A percentile compares a stretch with the other conserved stretches of the same genome.
Evolutionary conservation across 2,888 invertebrate species (phyloP).

Genomic region (Poecilobothrus nobilitatus): DNA sequence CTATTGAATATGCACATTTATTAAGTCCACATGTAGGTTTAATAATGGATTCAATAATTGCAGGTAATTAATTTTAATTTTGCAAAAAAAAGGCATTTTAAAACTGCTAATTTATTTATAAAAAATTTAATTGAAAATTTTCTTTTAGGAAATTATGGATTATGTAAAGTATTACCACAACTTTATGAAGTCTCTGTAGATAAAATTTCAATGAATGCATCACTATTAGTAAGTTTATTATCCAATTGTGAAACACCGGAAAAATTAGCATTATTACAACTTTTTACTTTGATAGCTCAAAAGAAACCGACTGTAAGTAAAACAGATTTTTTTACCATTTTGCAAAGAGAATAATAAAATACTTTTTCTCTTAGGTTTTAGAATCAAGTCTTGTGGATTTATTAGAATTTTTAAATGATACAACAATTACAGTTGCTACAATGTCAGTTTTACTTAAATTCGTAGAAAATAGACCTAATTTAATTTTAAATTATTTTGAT

Average conservation of each 20-base stretch:
- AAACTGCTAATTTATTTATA: background rate
- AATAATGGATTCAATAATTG: slow-evolving; percentile 82
- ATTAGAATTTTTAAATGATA: slow-evolving; percentile 60
- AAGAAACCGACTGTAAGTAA: slow-evolving; percentile 61
- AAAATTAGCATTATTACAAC: slow-evolving; percentile 70
- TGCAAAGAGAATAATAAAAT: background rate
- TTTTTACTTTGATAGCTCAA: slow-evolving; percentile 75
- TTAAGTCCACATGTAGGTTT: slow-evolving; percentile 80
- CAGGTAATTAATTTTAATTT: slow-evolving; percentile 48
- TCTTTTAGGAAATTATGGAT: slow-evolving; percentile 70
- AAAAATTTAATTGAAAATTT: background rate
- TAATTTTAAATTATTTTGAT: slow-evolving; percentile 62
- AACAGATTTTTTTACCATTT: background rate
- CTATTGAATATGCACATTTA: slow-evolving; percentile 79
- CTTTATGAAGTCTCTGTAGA: slow-evolving; percentile 82
- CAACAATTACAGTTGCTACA: slow-evolving; percentile 54
- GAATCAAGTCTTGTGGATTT: slow-evolving; percentile 75
- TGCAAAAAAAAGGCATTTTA: slow-evolving; percentile 46
- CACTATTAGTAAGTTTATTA: slow-evolving; percentile 65
- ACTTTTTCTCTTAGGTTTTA: slow-evolving; percentile 50
- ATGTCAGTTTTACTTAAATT: slow-evolving; percentile 68
- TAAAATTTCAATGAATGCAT: slow-evolving; percentile 75
- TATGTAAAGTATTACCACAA: slow-evolving; percentile 81
- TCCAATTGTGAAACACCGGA: slow-evolving; percentile 80
- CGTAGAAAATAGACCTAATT: slow-evolving; percentile 58